Conservation (phyloP, 2,888 invertebrate species). For the Stenurella melanura region DNA sequence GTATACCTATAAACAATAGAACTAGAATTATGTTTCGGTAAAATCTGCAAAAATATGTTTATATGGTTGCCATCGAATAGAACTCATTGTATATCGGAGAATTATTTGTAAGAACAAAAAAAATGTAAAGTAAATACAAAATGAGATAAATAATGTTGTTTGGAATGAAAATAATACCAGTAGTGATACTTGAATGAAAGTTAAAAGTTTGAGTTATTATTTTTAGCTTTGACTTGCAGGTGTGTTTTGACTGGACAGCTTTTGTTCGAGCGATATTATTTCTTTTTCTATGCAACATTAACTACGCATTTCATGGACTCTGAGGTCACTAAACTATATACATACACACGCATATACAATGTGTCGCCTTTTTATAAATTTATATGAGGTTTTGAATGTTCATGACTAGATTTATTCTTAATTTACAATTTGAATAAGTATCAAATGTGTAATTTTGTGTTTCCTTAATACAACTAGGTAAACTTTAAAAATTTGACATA, state of each 20-base stretch:
- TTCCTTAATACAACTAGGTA: too few relatives aligned
- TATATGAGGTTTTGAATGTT: neutral
- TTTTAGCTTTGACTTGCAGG: slow-evolving; percentile 40
- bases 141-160: neutral
- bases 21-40: too few relatives aligned
- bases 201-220: slow-evolving; percentile 32
- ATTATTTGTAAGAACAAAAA: neutral
- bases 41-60: too few relatives aligned
- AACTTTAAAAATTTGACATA: too few relatives aligned
- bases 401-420: neutral
- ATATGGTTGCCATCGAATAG: too few relatives aligned
- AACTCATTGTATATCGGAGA: neutral
- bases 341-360: slow-evolving; percentile 22
- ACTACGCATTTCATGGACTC: slow-evolving; percentile 42
- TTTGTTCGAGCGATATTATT: slow-evolving; percentile 45
- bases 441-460: too few relatives aligned
- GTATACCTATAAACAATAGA: too few relatives aligned
- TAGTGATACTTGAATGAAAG: slow-evolving; percentile 15
- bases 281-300: slow-evolving; percentile 49
- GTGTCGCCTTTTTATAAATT: neutral
- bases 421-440: too few relatives aligned
- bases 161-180: slow-evolving; percentile 12
- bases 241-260: slow-evolving; percentile 43
- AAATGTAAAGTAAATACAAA: neutral
- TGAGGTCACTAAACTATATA: slow-evolving; percentile 40